Conservation (phyloP, 2,113 vertebrate genomes). For the Nycticebus coucang region DNA sequence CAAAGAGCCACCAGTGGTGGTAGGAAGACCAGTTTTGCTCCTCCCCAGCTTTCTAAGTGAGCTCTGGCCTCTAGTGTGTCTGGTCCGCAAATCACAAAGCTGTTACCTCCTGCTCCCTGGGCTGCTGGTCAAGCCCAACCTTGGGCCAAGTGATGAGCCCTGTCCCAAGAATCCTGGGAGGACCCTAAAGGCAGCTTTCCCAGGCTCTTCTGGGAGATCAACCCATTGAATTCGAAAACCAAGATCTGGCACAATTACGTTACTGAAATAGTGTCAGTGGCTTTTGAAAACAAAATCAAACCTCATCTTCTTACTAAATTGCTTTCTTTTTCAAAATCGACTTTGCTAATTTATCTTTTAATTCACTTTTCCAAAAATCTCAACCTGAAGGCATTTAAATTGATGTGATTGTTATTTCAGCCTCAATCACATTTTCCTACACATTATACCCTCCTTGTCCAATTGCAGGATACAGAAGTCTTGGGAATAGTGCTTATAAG, state of each 20-base stretch:
- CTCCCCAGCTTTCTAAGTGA: neutral
- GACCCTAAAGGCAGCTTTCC: neutral
- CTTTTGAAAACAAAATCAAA: conserved; percentile 23
- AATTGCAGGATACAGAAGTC: neutral
- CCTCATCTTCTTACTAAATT: neutral
- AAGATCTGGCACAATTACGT: neutral
- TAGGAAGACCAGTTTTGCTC: neutral
- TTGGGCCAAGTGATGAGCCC: neutral
- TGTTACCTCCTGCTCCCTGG: neutral
- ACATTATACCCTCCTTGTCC: neutral
- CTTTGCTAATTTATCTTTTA: neutral
- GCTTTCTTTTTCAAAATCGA: neutral
- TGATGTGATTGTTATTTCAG: neutral
- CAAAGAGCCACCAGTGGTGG: neutral
- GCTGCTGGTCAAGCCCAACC: neutral
- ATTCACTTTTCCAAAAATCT: neutral
- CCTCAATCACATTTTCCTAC: neutral
- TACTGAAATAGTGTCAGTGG: neutral
- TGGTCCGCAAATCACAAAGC: neutral
- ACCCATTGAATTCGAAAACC: neutral
- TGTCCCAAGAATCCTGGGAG: neutral
- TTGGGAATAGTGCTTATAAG: neutral
- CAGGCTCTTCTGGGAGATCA: neutral
- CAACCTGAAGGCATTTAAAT: conserved; percentile 8
- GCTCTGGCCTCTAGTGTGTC: neutral